Conservation (phyloP, 2,797 vertebrate species). For the Antrozous pallidus region DNA sequence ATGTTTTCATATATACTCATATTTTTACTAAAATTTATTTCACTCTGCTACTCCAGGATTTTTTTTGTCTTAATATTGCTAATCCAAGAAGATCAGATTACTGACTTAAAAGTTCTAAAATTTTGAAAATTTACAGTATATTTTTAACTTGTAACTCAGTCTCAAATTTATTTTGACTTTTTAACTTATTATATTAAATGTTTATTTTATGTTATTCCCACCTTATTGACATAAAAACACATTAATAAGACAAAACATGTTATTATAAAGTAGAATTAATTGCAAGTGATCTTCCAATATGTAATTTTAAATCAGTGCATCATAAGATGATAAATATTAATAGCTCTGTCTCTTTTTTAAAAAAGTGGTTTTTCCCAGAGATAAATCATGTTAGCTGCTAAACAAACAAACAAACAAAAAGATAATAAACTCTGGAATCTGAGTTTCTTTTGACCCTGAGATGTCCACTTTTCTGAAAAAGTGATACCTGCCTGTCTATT, state of each 20-base stretch:
- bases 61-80: neutral
- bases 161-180: slow-evolving; percentile 29
- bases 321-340: neutral
- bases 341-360: neutral
- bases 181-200: neutral
- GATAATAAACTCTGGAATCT: neutral
- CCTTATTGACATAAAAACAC: neutral
- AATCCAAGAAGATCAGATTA: neutral
- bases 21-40: slow-evolving; percentile 18
- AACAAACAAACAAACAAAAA: neutral
- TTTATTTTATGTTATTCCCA: neutral
- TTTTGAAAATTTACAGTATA: neutral
- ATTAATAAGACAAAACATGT: neutral
- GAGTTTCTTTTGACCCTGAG: neutral
- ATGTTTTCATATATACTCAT: neutral
- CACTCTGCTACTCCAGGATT: neutral
- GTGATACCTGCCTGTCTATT: neutral
- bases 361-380: neutral
- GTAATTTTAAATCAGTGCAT: slow-evolving; percentile 10
- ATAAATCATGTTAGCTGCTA: neutral
- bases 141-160: slow-evolving; percentile 31
- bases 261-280: neutral
- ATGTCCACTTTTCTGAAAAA: neutral
- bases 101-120: neutral
- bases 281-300: neutral